Conservation (phyloP, 1,140 invertebrate genomes). For the Cydia amplana region DNA sequence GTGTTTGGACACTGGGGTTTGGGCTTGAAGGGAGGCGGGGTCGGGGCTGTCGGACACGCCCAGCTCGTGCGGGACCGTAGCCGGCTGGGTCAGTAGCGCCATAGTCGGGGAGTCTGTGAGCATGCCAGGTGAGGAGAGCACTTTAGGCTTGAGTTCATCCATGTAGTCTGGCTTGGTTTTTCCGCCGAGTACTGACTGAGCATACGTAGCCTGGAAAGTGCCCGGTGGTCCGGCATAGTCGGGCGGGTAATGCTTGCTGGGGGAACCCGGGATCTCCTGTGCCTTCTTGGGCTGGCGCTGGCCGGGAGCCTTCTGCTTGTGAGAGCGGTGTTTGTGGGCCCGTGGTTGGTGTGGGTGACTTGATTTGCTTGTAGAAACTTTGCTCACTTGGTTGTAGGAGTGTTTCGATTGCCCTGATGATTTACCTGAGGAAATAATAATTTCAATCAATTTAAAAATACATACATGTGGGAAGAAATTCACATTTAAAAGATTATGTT, state of each 20-base stretch:
- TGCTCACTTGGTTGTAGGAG: slow-evolving; percentile 76
- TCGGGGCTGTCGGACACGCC: slow-evolving; percentile 60
- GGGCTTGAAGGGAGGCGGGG: slow-evolving; percentile 48
- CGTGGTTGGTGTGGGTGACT: slow-evolving; percentile 53
- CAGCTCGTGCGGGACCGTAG: slow-evolving; percentile 63
- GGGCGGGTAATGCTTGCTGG: slow-evolving; percentile 56
- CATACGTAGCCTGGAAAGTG: slow-evolving; percentile 74
- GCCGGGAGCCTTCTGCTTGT: slow-evolving; percentile 50
- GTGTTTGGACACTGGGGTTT: slow-evolving; percentile 52
- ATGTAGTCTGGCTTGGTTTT: slow-evolving; percentile 64
- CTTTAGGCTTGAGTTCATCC: slow-evolving; percentile 67
- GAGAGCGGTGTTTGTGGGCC: slow-evolving; percentile 56
- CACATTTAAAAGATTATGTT: too few relatives aligned
- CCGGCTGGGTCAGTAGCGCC: slow-evolving; percentile 67
- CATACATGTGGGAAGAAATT: neutral
- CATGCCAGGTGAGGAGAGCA: slow-evolving; percentile 61
- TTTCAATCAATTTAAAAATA: slow-evolving; percentile 18
- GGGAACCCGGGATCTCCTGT: slow-evolving; percentile 57
- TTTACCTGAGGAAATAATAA: slow-evolving; percentile 61
- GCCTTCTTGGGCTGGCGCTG: slow-evolving; percentile 61
- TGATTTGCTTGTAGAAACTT: slow-evolving; percentile 75
- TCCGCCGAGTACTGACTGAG: slow-evolving; percentile 67
- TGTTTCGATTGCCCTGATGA: slow-evolving; percentile 73
- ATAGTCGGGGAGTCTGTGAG: slow-evolving; percentile 68
- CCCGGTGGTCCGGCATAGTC: slow-evolving; percentile 63